These are phyloP conservation scores for Alosa alosa DNA, from an alignment of 2,113 vertebrate species.

Conservation along the genomic window DNA sequence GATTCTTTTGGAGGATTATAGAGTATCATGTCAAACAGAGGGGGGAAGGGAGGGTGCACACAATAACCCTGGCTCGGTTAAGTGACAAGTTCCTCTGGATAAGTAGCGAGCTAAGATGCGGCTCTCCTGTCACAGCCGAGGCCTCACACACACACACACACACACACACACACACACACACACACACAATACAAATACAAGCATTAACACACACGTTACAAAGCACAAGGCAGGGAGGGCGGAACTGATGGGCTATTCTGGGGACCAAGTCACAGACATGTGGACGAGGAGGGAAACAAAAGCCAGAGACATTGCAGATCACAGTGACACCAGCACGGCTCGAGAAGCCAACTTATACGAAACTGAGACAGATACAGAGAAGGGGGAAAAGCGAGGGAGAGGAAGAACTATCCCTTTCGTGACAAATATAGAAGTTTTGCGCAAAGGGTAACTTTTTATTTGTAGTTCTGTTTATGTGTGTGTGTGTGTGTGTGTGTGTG, in stretches of 20 bases:
- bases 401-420: background rate
- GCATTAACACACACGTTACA: slow-evolving; percentile 73
- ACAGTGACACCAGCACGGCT: slow-evolving; percentile 57
- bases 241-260: slow-evolving; percentile 74
- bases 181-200: slow-evolving; percentile 63
- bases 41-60: slow-evolving; percentile 56
- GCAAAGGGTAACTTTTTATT: slow-evolving; percentile 32
- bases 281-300: slow-evolving; percentile 63
- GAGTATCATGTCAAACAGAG: slow-evolving; percentile 60
- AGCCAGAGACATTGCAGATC: slow-evolving; percentile 66
- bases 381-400: background rate
- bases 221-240: slow-evolving; percentile 67
- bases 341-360: slow-evolving; percentile 43
- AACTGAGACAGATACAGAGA: background rate
- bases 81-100: slow-evolving; percentile 72
- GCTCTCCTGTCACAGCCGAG: slow-evolving; percentile 64
- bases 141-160: slow-evolving; percentile 65
- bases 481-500: background rate
- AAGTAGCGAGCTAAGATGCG: slow-evolving; percentile 70
- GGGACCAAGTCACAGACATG: slow-evolving; percentile 64
- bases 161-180: slow-evolving; percentile 68
- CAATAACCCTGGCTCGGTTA: slow-evolving; percentile 66
- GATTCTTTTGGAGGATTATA: slow-evolving; percentile 82
- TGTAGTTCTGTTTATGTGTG: slow-evolving; percentile 41
- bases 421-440: slow-evolving; percentile 4